phyloP scores from a whole-genome alignment of 2,797 vertebrate genomes.

The Selene dorsalis region DNA sequence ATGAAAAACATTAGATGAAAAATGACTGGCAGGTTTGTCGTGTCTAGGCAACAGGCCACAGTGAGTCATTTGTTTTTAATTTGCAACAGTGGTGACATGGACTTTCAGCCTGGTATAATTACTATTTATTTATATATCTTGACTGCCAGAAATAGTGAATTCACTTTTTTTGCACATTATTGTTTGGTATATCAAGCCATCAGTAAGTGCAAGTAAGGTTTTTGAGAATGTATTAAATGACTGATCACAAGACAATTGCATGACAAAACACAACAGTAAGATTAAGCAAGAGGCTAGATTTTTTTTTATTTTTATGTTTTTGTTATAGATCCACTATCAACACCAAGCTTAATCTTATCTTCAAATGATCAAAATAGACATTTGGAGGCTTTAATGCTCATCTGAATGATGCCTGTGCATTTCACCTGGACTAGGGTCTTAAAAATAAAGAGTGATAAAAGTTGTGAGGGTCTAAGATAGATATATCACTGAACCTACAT shows the following conservation, averaged over 20 bases:
- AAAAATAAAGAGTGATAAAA: slow-evolving; percentile 1
- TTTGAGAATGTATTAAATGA: background rate
- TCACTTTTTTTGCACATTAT: background rate
- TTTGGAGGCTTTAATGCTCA: background rate
- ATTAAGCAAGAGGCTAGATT: too few species aligned
- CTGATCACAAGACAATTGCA: background rate
- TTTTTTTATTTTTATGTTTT: too few species aligned
- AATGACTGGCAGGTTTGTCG: background rate
- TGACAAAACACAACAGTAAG: too few species aligned
- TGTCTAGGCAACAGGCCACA: slow-evolving; percentile 21
- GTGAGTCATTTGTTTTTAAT: background rate
- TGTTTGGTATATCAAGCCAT: background rate
- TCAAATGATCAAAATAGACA: background rate
- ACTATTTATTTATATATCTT: background rate
- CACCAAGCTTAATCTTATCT: background rate
- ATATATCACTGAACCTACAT: slow-evolving; percentile 22
- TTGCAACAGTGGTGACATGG: background rate
- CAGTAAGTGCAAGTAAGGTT: background rate
- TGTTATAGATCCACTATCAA: background rate
- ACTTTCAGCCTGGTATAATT: background rate
- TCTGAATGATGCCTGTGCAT: background rate
- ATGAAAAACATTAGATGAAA: slow-evolving; percentile 4
- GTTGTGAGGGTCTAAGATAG: background rate
- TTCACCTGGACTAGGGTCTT: background rate
- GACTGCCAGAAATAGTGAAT: background rate